Evolutionary conservation across 1,140 invertebrate species (phyloP).

Genomic region (Diploscapter pachys): DNA sequence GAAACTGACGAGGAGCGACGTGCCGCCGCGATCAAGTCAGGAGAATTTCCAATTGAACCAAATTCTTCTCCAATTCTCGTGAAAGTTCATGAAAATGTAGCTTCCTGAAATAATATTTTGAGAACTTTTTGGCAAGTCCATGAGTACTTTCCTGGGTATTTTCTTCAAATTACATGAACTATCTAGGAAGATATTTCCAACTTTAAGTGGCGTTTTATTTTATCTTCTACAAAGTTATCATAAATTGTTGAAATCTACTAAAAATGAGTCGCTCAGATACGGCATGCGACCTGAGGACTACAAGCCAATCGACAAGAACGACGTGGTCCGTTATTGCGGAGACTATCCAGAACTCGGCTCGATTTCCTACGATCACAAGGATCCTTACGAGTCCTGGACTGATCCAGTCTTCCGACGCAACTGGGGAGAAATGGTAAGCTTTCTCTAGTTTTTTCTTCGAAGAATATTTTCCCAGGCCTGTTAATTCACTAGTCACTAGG

Average conservation of each 20-base stretch:
- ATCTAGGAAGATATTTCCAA: too few relatives aligned
- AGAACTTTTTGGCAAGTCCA: too few relatives aligned
- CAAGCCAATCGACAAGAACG: conserved; percentile 30
- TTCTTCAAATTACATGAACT: too few relatives aligned
- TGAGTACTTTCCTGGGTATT: too few relatives aligned
- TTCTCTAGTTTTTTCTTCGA: background rate
- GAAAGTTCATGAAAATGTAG: too few relatives aligned
- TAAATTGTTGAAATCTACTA: conserved; percentile 16
- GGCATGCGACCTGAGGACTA: conserved; percentile 56
- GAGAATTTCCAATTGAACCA: conserved; percentile 15
- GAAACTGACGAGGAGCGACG: conserved; percentile 54
- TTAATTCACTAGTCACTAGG: too few relatives aligned
- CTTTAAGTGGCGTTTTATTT: background rate
- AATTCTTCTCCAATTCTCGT: background rate
- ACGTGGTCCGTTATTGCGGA: conserved; percentile 37
- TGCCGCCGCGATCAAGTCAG: conserved; percentile 49
- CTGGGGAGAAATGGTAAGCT: conserved; percentile 53
- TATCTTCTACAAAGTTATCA: background rate
- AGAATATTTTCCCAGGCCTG: too few relatives aligned
- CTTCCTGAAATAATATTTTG: too few relatives aligned
- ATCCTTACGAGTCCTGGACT: conserved; percentile 56
- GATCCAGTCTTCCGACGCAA: conserved; percentile 45
- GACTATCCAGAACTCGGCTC: conserved; percentile 56
- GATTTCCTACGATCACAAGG: conserved; percentile 51
- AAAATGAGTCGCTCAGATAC: conserved; percentile 29